Conservation (phyloP, 2,113 vertebrate species). For the Muntiacus reevesi region DNA sequence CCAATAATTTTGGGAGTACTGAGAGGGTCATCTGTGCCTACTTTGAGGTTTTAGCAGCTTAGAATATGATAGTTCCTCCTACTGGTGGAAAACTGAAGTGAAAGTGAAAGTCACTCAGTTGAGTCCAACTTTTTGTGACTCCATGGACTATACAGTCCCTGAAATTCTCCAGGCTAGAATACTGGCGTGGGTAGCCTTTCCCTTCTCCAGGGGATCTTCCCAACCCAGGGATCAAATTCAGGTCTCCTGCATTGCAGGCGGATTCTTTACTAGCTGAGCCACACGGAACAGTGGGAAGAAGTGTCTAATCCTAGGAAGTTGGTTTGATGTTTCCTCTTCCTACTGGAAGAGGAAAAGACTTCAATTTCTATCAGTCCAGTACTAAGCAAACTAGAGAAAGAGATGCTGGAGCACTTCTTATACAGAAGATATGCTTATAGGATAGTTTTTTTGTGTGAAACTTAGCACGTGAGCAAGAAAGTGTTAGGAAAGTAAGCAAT, state of each 20-base stretch:
- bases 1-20: background rate
- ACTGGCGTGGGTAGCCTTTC: background rate
- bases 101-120: rapidly evolving
- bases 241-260: background rate
- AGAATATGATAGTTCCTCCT: background rate
- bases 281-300: background rate
- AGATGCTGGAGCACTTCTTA: background rate
- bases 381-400: background rate
- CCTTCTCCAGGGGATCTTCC: background rate
- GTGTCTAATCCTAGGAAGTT: background rate
- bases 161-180: background rate
- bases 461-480: background rate
- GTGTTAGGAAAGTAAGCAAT: background rate
- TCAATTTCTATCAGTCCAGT: background rate
- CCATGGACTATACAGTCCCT: background rate
- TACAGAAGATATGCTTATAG: background rate
- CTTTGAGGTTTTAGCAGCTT: background rate
- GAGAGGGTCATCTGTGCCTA: background rate
- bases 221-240: background rate
- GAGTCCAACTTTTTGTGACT: rapidly evolving
- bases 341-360: background rate
- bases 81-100: background rate
- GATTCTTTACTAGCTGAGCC: background rate
- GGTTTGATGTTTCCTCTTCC: background rate
- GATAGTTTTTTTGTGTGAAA: background rate